phyloP scores from a whole-genome alignment of 2,888 invertebrate species.

The Drosophila paranaensis region DNA sequence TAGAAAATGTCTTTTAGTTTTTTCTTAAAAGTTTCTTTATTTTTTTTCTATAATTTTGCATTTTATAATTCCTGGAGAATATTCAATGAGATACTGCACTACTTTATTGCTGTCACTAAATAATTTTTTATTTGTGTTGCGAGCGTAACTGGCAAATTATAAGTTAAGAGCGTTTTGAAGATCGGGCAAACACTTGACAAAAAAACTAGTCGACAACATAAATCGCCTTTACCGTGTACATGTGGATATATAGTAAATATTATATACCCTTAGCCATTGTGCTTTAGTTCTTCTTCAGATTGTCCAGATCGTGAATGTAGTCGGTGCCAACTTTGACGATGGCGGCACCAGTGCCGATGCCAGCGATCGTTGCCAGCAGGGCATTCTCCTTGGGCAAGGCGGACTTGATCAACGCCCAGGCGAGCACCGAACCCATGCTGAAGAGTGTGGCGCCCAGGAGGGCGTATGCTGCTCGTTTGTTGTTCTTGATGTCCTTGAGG shows the following conservation, averaged over 20 bases:
- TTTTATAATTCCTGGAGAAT: conserved; percentile 1
- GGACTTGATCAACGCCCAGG: conserved; percentile 94
- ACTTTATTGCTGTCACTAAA: conserved; percentile 31
- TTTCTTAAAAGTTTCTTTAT: not conserved
- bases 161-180: conserved; percentile 19
- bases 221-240: conserved; percentile 20
- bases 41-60: not conserved
- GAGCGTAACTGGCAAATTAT: conserved; percentile 23
- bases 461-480: conserved; percentile 88
- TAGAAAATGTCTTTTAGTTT: not conserved
- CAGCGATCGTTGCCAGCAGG: conserved; percentile 79
- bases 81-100: conserved; percentile 6
- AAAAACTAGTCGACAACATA: conserved; percentile 31
- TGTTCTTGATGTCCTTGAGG: conserved; percentile 88
- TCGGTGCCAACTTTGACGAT: conserved; percentile 83
- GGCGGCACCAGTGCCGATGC: conserved; percentile 82
- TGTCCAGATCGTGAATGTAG: conserved; percentile 83
- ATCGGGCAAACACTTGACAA: conserved; percentile 19
- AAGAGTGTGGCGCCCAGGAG: conserved; percentile 91
- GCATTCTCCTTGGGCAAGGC: conserved; percentile 86
- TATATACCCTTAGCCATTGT: not conserved
- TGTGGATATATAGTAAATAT: not conserved
- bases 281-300: conserved; percentile 61
- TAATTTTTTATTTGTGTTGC: conserved; percentile 49
- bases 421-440: conserved; percentile 94